These are phyloP conservation scores for Adela reaumurella DNA, from an alignment of 2,888 invertebrate species.

Conservation along the genomic window DNA sequence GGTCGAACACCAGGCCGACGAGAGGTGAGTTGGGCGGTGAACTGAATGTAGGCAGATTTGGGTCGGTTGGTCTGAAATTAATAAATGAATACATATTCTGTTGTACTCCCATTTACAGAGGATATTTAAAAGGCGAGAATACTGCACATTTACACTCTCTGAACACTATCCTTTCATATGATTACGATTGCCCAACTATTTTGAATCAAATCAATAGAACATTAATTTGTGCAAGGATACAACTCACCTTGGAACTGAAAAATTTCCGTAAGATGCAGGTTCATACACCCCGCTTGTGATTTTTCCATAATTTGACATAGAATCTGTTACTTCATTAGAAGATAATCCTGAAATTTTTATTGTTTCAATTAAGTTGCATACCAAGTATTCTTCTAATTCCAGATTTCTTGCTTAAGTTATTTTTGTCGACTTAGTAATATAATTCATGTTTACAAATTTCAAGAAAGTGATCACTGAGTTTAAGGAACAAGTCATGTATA, in stretches of 20 bases:
- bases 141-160: too few relatives aligned
- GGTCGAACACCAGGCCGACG: conserved; percentile 41
- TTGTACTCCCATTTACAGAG: too few relatives aligned
- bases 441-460: too few relatives aligned
- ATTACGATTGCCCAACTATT: too few relatives aligned
- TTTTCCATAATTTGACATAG: conserved; percentile 37
- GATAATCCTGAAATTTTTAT: conserved; percentile 22
- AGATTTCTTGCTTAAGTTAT: too few relatives aligned
- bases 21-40: conserved; percentile 47
- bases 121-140: too few relatives aligned
- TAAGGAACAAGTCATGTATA: too few relatives aligned
- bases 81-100: conserved; percentile 13
- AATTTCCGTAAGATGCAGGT: conserved; percentile 33
- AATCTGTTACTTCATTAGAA: conserved; percentile 35
- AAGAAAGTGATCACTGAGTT: too few relatives aligned
- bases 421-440: too few relatives aligned
- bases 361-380: too few relatives aligned
- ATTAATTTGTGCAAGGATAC: neutral
- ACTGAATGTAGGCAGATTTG: conserved; percentile 41
- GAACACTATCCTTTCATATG: too few relatives aligned
- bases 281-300: conserved; percentile 38
- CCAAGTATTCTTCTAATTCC: too few relatives aligned
- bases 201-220: neutral
- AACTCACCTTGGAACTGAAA: conserved; percentile 32
- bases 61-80: conserved; percentile 37